phyloP scores from a whole-genome alignment of 2,888 invertebrate species.

The Mesorhabditis spiculigera region DNA sequence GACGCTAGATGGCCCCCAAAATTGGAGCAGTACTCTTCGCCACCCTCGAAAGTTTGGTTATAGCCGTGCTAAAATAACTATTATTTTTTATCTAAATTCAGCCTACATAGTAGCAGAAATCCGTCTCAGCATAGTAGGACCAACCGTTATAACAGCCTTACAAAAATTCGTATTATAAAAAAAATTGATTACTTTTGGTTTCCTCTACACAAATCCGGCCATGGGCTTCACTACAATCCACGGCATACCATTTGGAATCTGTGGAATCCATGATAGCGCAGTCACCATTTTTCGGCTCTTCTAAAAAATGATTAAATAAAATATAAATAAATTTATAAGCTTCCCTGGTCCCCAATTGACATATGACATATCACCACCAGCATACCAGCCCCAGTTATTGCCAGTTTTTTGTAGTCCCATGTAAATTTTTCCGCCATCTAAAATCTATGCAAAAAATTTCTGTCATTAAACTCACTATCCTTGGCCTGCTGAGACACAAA shows the following conservation, averaged over 20 bases:
- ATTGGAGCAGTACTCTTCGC: background rate
- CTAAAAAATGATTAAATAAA: background rate
- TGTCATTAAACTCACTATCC: background rate
- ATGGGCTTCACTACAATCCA: background rate
- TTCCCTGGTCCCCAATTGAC: background rate
- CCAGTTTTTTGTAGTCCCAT: background rate
- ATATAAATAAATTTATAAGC: background rate
- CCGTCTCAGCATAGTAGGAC: background rate
- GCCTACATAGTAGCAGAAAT: slow-evolving; percentile 1
- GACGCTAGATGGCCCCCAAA: background rate
- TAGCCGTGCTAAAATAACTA: background rate
- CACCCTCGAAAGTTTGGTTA: slow-evolving; percentile 1
- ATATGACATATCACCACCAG: background rate
- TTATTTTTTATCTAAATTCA: background rate
- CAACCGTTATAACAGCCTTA: slow-evolving; percentile 1
- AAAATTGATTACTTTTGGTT: background rate
- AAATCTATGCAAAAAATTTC: background rate
- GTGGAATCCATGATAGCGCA: background rate
- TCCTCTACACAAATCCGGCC: background rate
- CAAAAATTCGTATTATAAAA: background rate
- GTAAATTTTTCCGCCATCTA: background rate
- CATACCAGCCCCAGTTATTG: background rate
- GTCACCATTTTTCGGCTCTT: background rate
- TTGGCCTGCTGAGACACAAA: background rate
- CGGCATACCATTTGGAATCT: background rate